Percentiles rank a stretch among this genome's conserved stretches.
Evolutionary conservation across 2,797 vertebrate species (phyloP).

Genomic region (Luscinia luscinia): DNA sequence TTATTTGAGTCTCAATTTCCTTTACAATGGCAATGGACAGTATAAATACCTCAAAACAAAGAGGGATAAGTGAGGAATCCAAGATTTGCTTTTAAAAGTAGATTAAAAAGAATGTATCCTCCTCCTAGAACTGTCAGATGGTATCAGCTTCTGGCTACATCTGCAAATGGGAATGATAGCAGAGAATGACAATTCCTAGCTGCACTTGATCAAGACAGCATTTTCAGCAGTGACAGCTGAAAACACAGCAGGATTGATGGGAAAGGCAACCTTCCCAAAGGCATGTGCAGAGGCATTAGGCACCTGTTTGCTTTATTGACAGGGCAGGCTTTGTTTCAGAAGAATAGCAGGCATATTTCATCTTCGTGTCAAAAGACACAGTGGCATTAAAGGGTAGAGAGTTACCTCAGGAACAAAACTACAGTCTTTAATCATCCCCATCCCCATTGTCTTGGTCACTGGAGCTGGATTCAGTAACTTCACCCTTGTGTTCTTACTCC

Average conservation of each 20-base stretch:
- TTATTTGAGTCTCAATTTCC: background rate
- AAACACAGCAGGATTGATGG: slow-evolving; percentile 22
- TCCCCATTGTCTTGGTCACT: slow-evolving; percentile 18
- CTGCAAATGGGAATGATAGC: background rate
- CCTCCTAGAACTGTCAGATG: background rate
- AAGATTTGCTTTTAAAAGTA: background rate
- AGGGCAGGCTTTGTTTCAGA: slow-evolving; percentile 17
- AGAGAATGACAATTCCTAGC: background rate
- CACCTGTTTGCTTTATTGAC: slow-evolving; percentile 57
- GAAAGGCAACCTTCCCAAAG: slow-evolving; percentile 35
- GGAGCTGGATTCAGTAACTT: slow-evolving; percentile 32
- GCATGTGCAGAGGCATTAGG: slow-evolving; percentile 21
- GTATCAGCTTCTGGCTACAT: background rate
- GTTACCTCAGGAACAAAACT: slow-evolving; percentile 41
- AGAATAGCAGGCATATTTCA: slow-evolving; percentile 52
- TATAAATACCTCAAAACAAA: background rate
- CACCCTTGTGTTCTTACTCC: background rate
- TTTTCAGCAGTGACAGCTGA: slow-evolving; percentile 41
- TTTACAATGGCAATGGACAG: background rate
- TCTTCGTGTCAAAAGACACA: slow-evolving; percentile 49
- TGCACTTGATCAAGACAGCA: slow-evolving; percentile 5
- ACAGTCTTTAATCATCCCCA: background rate
- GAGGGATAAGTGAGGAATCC: background rate
- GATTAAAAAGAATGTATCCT: background rate
- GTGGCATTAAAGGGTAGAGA: slow-evolving; percentile 40